These are phyloP conservation scores for Prunella himalayana DNA, from an alignment of 2,113 vertebrate genomes.

Conservation along the genomic window DNA sequence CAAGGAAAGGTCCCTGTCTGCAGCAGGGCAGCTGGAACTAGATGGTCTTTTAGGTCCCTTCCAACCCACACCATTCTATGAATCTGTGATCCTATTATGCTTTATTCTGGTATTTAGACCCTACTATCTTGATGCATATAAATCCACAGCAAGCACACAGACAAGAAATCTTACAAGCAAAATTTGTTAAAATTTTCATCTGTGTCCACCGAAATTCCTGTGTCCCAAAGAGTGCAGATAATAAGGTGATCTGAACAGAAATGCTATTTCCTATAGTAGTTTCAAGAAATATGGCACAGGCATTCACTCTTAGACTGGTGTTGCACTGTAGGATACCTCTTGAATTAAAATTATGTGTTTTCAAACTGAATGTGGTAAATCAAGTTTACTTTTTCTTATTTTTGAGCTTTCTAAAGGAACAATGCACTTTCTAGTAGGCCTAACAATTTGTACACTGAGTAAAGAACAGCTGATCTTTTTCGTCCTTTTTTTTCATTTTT, in stretches of 20 bases:
- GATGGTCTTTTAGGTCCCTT: not conserved
- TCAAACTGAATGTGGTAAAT: not conserved
- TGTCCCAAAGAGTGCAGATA: not conserved
- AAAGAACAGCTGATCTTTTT: not conserved
- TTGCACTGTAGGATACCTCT: not conserved
- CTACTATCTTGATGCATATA: not conserved
- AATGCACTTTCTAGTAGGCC: not conserved
- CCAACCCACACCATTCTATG: not conserved
- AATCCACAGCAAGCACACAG: not conserved
- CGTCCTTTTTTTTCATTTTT: not conserved
- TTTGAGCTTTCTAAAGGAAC: not conserved
- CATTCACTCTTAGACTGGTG: not conserved
- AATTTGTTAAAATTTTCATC: not conserved
- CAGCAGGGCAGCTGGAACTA: not conserved
- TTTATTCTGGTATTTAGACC: not conserved
- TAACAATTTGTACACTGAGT: not conserved
- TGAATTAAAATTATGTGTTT: not conserved
- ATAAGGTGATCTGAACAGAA: not conserved
- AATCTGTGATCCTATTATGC: not conserved
- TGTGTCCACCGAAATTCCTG: not conserved
- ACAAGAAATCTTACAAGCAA: not conserved
- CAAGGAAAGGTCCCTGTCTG: not conserved
- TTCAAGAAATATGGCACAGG: not conserved
- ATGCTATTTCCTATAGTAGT: not conserved
- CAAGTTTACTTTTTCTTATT: not conserved